Conservation (phyloP, 2,888 invertebrate genomes). For the Orchestes rusci region DNA sequence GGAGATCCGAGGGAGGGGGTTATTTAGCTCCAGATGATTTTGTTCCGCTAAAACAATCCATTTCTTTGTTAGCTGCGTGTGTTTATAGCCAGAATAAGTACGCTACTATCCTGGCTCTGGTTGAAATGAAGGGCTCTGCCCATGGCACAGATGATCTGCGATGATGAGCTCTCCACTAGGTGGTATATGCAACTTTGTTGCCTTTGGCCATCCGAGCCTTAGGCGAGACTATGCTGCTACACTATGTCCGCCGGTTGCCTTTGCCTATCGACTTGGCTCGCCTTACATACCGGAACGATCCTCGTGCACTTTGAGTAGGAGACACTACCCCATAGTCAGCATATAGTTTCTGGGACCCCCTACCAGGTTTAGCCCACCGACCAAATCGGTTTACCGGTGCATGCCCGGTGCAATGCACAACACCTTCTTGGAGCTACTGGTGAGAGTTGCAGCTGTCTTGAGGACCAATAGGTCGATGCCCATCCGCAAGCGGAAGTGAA, state of each 20-base stretch:
- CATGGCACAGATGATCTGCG: too few species aligned
- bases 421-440: too few species aligned
- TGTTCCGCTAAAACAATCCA: too few species aligned
- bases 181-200: not conserved
- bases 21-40: too few species aligned
- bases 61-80: too few species aligned
- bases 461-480: slow-evolving; percentile 1
- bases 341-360: not conserved
- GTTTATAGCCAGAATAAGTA: not conserved
- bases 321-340: not conserved
- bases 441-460: too few species aligned
- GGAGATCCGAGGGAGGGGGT: too few species aligned
- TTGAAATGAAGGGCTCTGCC: not conserved
- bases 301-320: too few species aligned
- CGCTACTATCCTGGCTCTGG: not conserved
- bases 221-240: not conserved
- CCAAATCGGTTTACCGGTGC: too few species aligned
- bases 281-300: not conserved
- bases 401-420: too few species aligned
- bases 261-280: not conserved
- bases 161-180: not conserved
- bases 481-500: not conserved
- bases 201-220: not conserved
- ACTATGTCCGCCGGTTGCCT: not conserved
- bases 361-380: slow-evolving; percentile 5